phyloP scores from a whole-genome alignment of 2,888 invertebrate species.

The Digitonthophagus gazella region DNA sequence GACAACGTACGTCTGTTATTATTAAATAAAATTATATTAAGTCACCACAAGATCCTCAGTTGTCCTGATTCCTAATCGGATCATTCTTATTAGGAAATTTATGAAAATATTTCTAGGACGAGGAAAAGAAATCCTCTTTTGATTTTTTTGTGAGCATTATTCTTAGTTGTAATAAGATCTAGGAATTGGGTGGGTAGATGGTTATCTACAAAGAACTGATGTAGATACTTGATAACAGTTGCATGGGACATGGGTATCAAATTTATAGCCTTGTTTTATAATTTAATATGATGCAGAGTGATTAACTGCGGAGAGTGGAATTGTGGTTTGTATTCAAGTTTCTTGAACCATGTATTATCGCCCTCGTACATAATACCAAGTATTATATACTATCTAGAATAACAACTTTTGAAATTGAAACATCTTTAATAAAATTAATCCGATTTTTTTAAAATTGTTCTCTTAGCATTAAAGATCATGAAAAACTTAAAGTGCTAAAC shows the following conservation, averaged over 20 bases:
- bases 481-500: not conserved
- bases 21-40: not conserved
- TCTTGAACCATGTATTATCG: no score
- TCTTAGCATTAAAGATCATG: no score
- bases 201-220: constrained; percentile 15
- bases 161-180: constrained; percentile 11
- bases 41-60: constrained; percentile 30
- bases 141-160: not conserved
- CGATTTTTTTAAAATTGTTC: no score
- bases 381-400: no score
- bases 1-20: not conserved
- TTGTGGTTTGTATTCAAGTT: not conserved
- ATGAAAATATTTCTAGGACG: not conserved
- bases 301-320: not conserved
- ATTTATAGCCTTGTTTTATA: constrained; percentile 5
- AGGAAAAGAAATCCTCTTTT: constrained; percentile 1
- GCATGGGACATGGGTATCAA: constrained; percentile 16
- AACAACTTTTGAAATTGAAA: no score
- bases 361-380: no score
- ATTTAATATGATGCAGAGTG: not conserved
- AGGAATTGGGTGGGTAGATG: constrained; percentile 13
- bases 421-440: no score
- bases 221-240: constrained; percentile 9
- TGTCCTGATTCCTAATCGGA: constrained; percentile 21
- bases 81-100: not conserved